These are phyloP conservation scores for Drosophila arawakana DNA, from an alignment of 1,140 invertebrate species.

Conservation along the genomic window DNA sequence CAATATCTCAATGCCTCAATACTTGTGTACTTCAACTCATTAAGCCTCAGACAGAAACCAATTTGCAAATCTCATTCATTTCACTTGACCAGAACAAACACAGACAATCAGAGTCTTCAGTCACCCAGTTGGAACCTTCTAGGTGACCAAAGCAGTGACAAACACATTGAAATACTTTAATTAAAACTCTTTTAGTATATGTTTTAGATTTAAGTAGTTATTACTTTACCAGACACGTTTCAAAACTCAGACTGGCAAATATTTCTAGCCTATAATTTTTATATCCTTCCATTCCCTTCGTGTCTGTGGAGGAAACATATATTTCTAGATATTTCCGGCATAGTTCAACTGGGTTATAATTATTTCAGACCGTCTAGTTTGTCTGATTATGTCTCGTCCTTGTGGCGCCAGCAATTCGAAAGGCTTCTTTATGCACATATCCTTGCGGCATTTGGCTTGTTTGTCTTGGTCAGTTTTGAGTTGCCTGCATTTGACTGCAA, in stretches of 20 bases:
- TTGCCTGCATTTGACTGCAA: constrained; percentile 59
- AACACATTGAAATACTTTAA: not conserved
- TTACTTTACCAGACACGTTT: not conserved
- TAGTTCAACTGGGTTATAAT: constrained; percentile 46
- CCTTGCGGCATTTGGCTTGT: not conserved
- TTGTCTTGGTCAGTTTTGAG: constrained; percentile 12
- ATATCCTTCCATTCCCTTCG: not conserved
- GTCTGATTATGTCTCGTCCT: constrained; percentile 65
- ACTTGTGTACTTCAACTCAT: constrained; percentile 36
- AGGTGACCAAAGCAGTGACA: not conserved
- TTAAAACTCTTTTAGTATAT: not conserved
- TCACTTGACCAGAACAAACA: constrained; percentile 30
- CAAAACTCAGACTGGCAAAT: too few relatives aligned
- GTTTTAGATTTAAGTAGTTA: not conserved
- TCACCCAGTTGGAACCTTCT: constrained; percentile 23
- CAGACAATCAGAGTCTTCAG: not conserved
- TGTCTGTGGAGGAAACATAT: not conserved
- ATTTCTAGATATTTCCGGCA: constrained; percentile 17
- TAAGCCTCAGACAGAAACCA: constrained; percentile 22
- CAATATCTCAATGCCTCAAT: constrained; percentile 29
- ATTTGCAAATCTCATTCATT: constrained; percentile 37
- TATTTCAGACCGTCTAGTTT: constrained; percentile 12
- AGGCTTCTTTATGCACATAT: constrained; percentile 54
- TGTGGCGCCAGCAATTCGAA: constrained; percentile 62
- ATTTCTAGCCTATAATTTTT: not conserved